Evolutionary conservation across 2,888 invertebrate genomes (phyloP).

Genomic region (Ectropis crepuscularia): DNA sequence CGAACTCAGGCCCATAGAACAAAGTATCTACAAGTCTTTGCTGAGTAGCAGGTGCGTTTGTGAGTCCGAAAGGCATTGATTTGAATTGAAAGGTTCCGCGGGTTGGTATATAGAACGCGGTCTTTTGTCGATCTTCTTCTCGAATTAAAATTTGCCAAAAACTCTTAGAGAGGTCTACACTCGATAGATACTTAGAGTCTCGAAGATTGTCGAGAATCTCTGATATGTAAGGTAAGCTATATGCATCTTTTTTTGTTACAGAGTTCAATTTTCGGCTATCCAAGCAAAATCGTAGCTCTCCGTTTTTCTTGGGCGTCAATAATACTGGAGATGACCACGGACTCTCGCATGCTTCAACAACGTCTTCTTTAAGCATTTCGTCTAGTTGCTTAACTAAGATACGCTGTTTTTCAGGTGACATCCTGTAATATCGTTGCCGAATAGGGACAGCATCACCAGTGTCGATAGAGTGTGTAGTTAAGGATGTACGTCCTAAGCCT

Average conservation of each 20-base stretch:
- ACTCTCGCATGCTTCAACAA: neutral
- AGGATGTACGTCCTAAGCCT: neutral
- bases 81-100: neutral
- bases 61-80: neutral
- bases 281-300: neutral
- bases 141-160: conserved; percentile 13
- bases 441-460: neutral
- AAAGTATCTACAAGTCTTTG: conserved; percentile 42
- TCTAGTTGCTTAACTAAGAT: neutral
- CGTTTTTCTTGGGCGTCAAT: neutral
- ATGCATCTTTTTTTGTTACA: neutral
- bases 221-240: too few relatives aligned
- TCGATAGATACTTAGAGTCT: neutral
- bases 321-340: conserved; percentile 1
- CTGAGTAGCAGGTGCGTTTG: conserved; percentile 46
- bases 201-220: neutral
- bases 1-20: conserved; percentile 8
- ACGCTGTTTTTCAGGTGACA: neutral
- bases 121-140: conserved; percentile 31
- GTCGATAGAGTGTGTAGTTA: neutral
- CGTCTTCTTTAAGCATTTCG: neutral
- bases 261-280: neutral
- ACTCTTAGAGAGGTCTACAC: neutral
- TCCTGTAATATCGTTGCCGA: neutral
- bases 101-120: conserved; percentile 41